Evolutionary conservation across 2,113 vertebrate species (phyloP), one percentile per base, ranked within the genome.

Genomic region (Ondatra zibethicus): DNA sequence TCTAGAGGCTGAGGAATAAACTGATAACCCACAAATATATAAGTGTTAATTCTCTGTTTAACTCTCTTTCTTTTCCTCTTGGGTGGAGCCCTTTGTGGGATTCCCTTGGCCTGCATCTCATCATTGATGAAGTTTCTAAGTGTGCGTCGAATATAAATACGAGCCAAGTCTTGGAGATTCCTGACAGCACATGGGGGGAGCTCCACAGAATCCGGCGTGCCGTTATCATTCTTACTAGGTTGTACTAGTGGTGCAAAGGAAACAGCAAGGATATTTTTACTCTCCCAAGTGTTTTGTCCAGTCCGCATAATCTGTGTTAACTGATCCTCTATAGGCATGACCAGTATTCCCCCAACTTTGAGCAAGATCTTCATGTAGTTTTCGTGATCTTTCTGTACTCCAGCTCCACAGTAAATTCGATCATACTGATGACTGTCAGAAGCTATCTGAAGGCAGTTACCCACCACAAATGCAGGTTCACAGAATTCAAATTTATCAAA

Each of bases 401-500:
- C 99, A 55, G 99, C 99, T 78, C 99, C 99, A 96, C 99, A 99
- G 94, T 99, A 99, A 98, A 99, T 99, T 93, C 99, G 99, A 97
- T 99, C 99, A 95, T 99, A 99, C 5, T 99, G 99, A 98, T 99
- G 99, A 96, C 99, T 99, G 98, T 99, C 99, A 89, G 99, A 99
- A 19, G 99, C 99, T 98, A 99, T 99, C 98, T 99, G 99, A 93
- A 99, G 98, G 98, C 99, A 99, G 98, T 99, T 99, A 96, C 99
- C 99, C 97, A 99, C 99, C 97, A 99, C 99, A 98, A 99, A 99
- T 92, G 99, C 98, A 73, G 99, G 99, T 97, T 99, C 99, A 97
- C 99, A 99, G 97, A 99, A 99, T 96, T 99, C 99, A 99, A 99
- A 99, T 98, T 99, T 99, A 98, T 99, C 99, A 99, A 99, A 99